Evolutionary conservation across 2,888 invertebrate genomes (phyloP).

Genomic region (Tipula lateralis): DNA sequence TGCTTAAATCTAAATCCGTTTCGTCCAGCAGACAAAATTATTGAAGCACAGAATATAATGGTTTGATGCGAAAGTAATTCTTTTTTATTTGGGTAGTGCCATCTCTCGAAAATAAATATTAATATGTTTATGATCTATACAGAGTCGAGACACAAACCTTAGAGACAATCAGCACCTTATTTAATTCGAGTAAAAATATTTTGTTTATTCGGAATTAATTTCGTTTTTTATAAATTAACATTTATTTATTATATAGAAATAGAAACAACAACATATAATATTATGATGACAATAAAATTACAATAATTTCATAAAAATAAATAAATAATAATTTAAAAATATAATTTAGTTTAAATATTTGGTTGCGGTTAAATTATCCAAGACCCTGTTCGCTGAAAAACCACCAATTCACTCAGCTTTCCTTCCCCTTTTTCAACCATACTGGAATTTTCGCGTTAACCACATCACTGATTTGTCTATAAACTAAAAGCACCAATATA

Average conservation of each 20-base stretch:
- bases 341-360: background rate
- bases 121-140: no score
- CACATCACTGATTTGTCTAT: slow-evolving; percentile 68
- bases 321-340: background rate
- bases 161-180: background rate
- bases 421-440: slow-evolving; percentile 51
- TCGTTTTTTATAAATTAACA: background rate
- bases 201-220: background rate
- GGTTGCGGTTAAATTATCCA: background rate
- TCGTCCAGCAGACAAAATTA: no score
- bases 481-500: slow-evolving; percentile 68
- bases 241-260: background rate
- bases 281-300: slow-evolving; percentile 1
- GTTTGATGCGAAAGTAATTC: no score
- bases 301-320: background rate
- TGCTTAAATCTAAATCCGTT: no score
- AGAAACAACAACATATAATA: background rate
- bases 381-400: background rate
- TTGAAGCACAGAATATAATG: no score
- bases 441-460: slow-evolving; percentile 56
- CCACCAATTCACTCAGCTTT: slow-evolving; percentile 31
- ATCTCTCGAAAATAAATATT: no score
- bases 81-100: background rate
- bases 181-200: background rate
- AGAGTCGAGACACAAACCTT: background rate